Conservation (phyloP, 2,888 invertebrate genomes). For the Aphidoletes aphidimyza region DNA sequence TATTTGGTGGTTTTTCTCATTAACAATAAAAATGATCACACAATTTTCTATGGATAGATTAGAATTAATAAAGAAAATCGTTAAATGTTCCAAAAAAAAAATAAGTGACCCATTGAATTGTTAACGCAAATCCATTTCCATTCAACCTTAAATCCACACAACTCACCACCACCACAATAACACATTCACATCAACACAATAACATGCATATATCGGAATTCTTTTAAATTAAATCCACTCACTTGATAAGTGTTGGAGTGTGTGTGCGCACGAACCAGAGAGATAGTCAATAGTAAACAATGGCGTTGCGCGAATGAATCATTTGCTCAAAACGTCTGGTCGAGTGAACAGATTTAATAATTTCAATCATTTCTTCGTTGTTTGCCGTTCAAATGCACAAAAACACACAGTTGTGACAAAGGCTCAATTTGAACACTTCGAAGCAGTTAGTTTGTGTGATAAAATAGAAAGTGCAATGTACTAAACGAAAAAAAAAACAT, state of each 20-base stretch:
- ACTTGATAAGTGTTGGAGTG: constrained; percentile 32
- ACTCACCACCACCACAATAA: neutral
- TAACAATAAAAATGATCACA: neutral
- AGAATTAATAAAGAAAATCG: too few relatives aligned
- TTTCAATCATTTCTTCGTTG: neutral
- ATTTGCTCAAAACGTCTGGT: constrained; percentile 45
- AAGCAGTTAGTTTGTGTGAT: too few relatives aligned
- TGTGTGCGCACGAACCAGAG: constrained; percentile 25
- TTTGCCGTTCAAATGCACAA: neutral
- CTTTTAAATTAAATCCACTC: neutral
- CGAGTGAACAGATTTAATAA: constrained; percentile 39
- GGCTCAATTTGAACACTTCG: neutral
- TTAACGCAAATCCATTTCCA: too few relatives aligned
- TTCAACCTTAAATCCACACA: too few relatives aligned
- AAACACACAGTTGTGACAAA: neutral
- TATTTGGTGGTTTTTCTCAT: neutral
- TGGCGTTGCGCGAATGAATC: constrained; percentile 52
- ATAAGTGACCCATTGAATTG: too few relatives aligned
- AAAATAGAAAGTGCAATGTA: constrained; percentile 40
- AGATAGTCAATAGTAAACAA: constrained; percentile 53
- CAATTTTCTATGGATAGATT: too few relatives aligned
- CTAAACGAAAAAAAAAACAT: too few relatives aligned
- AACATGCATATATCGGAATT: constrained; percentile 21
- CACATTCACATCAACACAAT: neutral
- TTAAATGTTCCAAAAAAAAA: too few relatives aligned